Percentiles rank a stretch among this genome's conserved stretches.
phyloP scores from a whole-genome alignment of 2,888 invertebrate genomes.

The Sycophila texana region DNA sequence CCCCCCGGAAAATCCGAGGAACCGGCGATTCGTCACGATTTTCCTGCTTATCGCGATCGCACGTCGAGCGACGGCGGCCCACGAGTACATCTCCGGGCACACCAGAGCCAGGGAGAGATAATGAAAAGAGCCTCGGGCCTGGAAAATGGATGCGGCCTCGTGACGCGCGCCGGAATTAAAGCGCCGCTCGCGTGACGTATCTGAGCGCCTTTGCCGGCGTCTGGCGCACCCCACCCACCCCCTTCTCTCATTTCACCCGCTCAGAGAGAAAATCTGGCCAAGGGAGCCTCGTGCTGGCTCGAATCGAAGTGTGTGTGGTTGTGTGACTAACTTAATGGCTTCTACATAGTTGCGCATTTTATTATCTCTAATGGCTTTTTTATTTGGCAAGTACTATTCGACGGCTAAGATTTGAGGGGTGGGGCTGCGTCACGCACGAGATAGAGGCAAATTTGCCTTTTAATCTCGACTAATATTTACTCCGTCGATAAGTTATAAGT shows the following conservation, averaged over 20 bases:
- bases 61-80: constrained; percentile 5
- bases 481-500: too few relatives aligned
- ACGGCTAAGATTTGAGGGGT: not conserved
- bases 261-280: constrained; percentile 7
- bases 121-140: constrained; percentile 54
- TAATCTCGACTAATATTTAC: too few relatives aligned
- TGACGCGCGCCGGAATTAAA: constrained; percentile 35
- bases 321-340: not conserved
- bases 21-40: constrained; percentile 66
- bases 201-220: constrained; percentile 43
- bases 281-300: constrained; percentile 31
- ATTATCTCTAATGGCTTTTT: constrained; percentile 25
- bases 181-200: constrained; percentile 55
- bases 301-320: constrained; percentile 6
- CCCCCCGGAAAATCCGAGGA: constrained; percentile 45
- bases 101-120: constrained; percentile 44
- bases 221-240: not conserved
- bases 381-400: not conserved
- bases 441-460: too few relatives aligned
- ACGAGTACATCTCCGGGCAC: not conserved
- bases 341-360: not conserved
- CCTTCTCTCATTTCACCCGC: not conserved
- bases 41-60: constrained; percentile 61
- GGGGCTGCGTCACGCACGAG: too few relatives aligned
- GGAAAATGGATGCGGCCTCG: constrained; percentile 46